These are phyloP conservation scores for Prenolepis imparis DNA, from an alignment of 2,888 invertebrate species.

Conservation along the genomic window DNA sequence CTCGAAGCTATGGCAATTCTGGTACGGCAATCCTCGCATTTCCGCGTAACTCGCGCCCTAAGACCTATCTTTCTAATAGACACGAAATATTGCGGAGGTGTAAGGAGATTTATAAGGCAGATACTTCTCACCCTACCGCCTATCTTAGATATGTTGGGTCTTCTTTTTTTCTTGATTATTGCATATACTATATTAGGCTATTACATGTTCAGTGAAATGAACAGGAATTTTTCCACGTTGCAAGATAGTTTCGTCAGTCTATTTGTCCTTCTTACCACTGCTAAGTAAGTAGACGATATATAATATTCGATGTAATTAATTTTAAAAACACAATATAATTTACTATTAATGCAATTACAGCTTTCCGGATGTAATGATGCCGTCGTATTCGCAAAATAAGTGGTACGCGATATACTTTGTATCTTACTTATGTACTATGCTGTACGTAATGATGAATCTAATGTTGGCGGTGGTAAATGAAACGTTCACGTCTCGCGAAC, in stretches of 20 bases:
- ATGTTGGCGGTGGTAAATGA: slow-evolving; percentile 97
- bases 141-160: slow-evolving; percentile 94
- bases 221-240: slow-evolving; percentile 92
- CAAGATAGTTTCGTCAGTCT: slow-evolving; percentile 95
- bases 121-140: slow-evolving; percentile 95
- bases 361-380: slow-evolving; percentile 98
- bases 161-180: slow-evolving; percentile 94
- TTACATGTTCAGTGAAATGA: slow-evolving; percentile 93
- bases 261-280: slow-evolving; percentile 96
- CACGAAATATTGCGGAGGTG: slow-evolving; percentile 94
- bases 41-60: slow-evolving; percentile 94
- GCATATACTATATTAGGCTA: slow-evolving; percentile 94
- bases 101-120: slow-evolving; percentile 92
- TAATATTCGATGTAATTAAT: slow-evolving; percentile 5
- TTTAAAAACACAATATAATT: background rate
- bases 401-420: slow-evolving; percentile 96
- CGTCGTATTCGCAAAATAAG: slow-evolving; percentile 92
- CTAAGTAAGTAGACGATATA: slow-evolving; percentile 90
- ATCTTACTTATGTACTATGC: slow-evolving; percentile 93
- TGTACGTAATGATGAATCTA: slow-evolving; percentile 96
- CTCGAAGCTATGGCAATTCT: slow-evolving; percentile 93
- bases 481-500: slow-evolving; percentile 94
- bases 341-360: slow-evolving; percentile 86
- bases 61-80: slow-evolving; percentile 96
- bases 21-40: slow-evolving; percentile 93